Evolutionary conservation across 2,888 invertebrate genomes (phyloP).

Genomic region (Cylloceria caligata): DNA sequence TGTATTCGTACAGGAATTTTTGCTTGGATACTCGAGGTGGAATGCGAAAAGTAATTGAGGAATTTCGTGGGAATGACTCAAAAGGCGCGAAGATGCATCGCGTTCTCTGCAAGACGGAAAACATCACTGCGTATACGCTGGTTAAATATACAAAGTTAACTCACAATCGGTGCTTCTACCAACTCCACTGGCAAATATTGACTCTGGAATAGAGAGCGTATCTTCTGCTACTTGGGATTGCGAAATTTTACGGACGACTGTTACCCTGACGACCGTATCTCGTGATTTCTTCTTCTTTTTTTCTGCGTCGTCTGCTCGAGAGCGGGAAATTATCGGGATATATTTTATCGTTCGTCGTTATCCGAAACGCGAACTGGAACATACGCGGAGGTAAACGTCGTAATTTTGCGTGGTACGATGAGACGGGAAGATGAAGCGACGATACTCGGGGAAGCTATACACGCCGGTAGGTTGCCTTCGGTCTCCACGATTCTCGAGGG

Average conservation of each 20-base stretch:
- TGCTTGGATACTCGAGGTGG: background rate
- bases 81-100: slow-evolving; percentile 34
- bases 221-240: slow-evolving; percentile 60
- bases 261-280: slow-evolving; percentile 65
- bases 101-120: slow-evolving; percentile 30
- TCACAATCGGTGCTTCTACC: slow-evolving; percentile 32
- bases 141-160: slow-evolving; percentile 43
- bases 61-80: slow-evolving; percentile 41
- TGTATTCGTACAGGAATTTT: slow-evolving; percentile 18
- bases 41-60: slow-evolving; percentile 12
- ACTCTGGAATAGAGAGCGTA: slow-evolving; percentile 17
- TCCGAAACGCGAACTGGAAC: background rate
- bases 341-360: slow-evolving; percentile 28
- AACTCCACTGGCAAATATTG: slow-evolving; percentile 51
- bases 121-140: slow-evolving; percentile 34
- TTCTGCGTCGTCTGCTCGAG: slow-evolving; percentile 34
- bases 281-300: slow-evolving; percentile 43
- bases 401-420: slow-evolving; percentile 30
- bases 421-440: slow-evolving; percentile 60
- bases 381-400: background rate
- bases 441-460: slow-evolving; percentile 42
- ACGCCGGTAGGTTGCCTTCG: slow-evolving; percentile 56
- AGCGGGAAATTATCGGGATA: slow-evolving; percentile 46
- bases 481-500: slow-evolving; percentile 63
- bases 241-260: slow-evolving; percentile 34